A percentile compares a stretch with the other conserved stretches of the same genome.
phyloP scores from a whole-genome alignment of 2,888 invertebrate species.

The Drosophila gaucha region DNA sequence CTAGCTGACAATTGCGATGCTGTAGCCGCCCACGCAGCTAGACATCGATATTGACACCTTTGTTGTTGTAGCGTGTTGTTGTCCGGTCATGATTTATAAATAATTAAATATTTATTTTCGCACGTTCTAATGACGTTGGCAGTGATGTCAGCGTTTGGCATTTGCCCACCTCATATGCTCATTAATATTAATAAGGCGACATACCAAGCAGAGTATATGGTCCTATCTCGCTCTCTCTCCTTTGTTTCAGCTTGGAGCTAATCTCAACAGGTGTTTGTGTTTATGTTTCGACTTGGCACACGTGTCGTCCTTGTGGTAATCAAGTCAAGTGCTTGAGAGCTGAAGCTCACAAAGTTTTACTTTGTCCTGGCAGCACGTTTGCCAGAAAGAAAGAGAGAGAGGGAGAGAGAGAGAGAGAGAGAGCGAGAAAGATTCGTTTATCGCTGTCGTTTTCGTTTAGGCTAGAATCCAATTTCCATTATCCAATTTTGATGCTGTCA shows the following conservation, averaged over 20 bases:
- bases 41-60: slow-evolving; percentile 12
- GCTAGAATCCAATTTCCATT: slow-evolving; percentile 75
- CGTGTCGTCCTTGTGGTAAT: slow-evolving; percentile 62
- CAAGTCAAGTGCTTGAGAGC: slow-evolving; percentile 64
- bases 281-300: slow-evolving; percentile 43
- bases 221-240: background rate
- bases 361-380: slow-evolving; percentile 16
- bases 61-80: slow-evolving; percentile 18
- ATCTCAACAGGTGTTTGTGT: slow-evolving; percentile 69
- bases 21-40: background rate
- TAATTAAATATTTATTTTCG: slow-evolving; percentile 79
- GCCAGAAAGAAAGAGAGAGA: background rate
- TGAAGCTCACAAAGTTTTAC: slow-evolving; percentile 34
- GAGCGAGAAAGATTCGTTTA: slow-evolving; percentile 9
- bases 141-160: slow-evolving; percentile 46
- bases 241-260: background rate
- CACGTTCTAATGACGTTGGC: slow-evolving; percentile 69
- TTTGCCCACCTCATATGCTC: slow-evolving; percentile 58
- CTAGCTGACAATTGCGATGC: slow-evolving; percentile 19
- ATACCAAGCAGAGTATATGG: slow-evolving; percentile 29
- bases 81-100: slow-evolving; percentile 76
- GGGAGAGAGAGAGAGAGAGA: background rate
- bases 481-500: slow-evolving; percentile 73
- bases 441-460: slow-evolving; percentile 40
- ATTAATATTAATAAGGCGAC: slow-evolving; percentile 73